phyloP scores from a whole-genome alignment of 2,888 invertebrate species.

The Macropis europaea region DNA sequence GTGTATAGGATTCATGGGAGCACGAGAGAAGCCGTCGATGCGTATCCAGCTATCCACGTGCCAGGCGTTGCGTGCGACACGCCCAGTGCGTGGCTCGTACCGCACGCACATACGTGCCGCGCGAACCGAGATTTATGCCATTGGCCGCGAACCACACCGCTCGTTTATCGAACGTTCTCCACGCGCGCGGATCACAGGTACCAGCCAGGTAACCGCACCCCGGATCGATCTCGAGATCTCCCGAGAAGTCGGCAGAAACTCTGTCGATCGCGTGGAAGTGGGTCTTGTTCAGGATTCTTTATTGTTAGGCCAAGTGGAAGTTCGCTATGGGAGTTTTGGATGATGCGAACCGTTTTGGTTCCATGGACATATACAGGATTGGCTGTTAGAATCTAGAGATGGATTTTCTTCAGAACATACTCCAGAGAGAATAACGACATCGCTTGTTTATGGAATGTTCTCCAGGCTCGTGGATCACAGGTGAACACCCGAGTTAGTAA shows the following conservation, averaged over 20 bases:
- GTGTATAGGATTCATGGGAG: constrained; percentile 36
- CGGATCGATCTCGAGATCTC: constrained; percentile 16
- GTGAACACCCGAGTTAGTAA: too few species aligned
- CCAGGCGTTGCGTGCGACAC: constrained; percentile 72
- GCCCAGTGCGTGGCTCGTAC: constrained; percentile 71
- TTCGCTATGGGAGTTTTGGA: too few species aligned
- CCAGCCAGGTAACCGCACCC: constrained; percentile 31
- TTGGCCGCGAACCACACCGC: constrained; percentile 63
- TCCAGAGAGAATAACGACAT: too few species aligned
- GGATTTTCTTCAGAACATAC: too few species aligned
- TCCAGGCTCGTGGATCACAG: too few species aligned
- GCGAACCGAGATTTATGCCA: constrained; percentile 66
- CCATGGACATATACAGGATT: too few species aligned
- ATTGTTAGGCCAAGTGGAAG: too few species aligned
- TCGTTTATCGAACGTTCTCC: constrained; percentile 62
- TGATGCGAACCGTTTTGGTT: too few species aligned
- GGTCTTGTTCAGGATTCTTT: too few species aligned
- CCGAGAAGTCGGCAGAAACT: constrained; percentile 1
- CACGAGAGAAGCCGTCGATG: constrained; percentile 57
- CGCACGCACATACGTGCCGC: constrained; percentile 64
- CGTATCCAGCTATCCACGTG: constrained; percentile 72
- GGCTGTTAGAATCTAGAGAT: too few species aligned
- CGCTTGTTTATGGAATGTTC: too few species aligned
- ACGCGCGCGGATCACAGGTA: constrained; percentile 45
- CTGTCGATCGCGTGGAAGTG: too few species aligned